Conservation (phyloP, 2,113 vertebrate genomes). For the Lophius piscatorius region DNA sequence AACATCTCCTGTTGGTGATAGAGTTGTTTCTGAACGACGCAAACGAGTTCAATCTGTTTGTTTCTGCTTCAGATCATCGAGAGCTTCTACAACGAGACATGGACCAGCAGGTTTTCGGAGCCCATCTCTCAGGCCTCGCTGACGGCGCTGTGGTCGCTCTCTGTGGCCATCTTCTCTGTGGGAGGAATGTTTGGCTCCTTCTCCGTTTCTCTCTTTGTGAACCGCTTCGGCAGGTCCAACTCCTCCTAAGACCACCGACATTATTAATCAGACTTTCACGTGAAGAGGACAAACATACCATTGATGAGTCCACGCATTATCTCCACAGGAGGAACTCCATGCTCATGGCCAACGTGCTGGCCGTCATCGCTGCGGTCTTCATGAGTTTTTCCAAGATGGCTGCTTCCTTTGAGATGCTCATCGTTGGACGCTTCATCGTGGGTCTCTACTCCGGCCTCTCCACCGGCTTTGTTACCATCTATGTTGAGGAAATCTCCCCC, state of each 20-base stretch:
- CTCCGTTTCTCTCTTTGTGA: conserved; percentile 91
- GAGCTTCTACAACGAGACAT: conserved; percentile 91
- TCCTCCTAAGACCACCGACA: not conserved
- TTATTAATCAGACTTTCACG: not conserved
- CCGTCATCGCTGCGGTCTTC: conserved; percentile 84
- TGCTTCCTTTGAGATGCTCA: conserved; percentile 93
- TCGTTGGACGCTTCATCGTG: conserved; percentile 90
- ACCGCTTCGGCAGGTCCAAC: conserved; percentile 90
- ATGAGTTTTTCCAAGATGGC: conserved; percentile 96
- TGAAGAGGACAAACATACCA: not conserved
- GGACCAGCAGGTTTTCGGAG: conserved; percentile 82
- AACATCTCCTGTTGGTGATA: not conserved
- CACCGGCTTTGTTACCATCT: conserved; percentile 96
- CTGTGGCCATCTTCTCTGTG: conserved; percentile 93
- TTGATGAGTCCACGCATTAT: not conserved
- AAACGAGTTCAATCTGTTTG: not conserved
- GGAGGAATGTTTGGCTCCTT: conserved; percentile 95
- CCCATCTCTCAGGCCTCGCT: conserved; percentile 75
- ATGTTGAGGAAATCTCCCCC: conserved; percentile 92
- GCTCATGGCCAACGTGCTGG: conserved; percentile 89
- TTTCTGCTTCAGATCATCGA: conserved; percentile 86
- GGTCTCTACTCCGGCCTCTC: conserved; percentile 93
- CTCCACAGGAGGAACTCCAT: conserved; percentile 90
- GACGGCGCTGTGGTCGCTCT: conserved; percentile 93
- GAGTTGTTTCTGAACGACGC: not conserved